Evolutionary conservation across 2,113 vertebrate species (phyloP), one percentile per base, ranked within the genome.

Genomic region (Macaca mulatta): DNA sequence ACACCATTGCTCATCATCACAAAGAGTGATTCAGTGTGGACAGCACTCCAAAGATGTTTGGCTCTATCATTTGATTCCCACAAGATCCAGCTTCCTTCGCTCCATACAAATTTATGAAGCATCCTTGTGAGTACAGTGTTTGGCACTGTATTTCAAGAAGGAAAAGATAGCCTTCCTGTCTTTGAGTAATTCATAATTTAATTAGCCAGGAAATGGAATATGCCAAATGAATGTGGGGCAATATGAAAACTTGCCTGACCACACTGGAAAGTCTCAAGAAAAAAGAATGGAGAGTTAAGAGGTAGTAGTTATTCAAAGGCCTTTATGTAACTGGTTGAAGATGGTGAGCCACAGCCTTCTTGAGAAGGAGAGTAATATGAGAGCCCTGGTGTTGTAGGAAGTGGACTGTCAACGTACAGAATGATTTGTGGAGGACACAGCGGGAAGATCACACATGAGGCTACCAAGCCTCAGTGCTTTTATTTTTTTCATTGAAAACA

Each of bases 151-250:
- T 25, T 22, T 22, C 64, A 86, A 86, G 45, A 74, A 78, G 23
- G 72, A 70, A 59, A 64, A 88, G 72, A 40, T 6, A 14, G 38
- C 32, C 10, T 70, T 89, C 40, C 40, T 55, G 12, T 85, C 78
- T 70, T 89, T 89, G 74, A 97, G n/a, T 17, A 45, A 50, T 32
- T 79, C 92, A 50, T 13, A 30, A 43, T n/a, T 82, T 50, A 94
- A 79, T 92, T n/a, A 85, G 70, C 4, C 38, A 90, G 84, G 40
- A 75, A 52, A 45, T 17, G 11, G 61, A 74, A 50, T 79, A 93
- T 32, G 25, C 10, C 32, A 32, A 64, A 69, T 45, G 57, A 93
- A 23, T 8, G 35, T 0, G n/a, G 32, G 22, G 30, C 61, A 69
- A 3, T 25, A 64, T 77, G 83, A 48, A 90, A 96, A 72, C 7